phyloP scores from a whole-genome alignment of 2,888 invertebrate species.

The Parapristionchus giblindavisi region DNA sequence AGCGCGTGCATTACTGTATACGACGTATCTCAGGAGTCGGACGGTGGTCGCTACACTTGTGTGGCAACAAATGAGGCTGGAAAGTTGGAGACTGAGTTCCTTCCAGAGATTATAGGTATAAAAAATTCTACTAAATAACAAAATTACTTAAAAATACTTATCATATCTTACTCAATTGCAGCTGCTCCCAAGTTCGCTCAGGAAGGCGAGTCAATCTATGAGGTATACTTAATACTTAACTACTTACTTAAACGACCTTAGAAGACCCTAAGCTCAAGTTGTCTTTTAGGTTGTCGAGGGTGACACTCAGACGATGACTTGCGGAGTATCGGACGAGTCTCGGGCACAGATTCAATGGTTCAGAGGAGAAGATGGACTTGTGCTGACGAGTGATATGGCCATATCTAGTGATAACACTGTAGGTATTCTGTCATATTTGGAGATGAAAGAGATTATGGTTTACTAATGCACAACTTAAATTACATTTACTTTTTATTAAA shows the following conservation, averaged over 20 bases:
- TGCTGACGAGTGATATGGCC: constrained; percentile 28
- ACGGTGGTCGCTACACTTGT: constrained; percentile 77
- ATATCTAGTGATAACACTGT: constrained; percentile 23
- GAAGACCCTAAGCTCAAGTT: constrained; percentile 29
- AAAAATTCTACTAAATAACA: constrained; percentile 37
- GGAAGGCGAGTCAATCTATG: constrained; percentile 63
- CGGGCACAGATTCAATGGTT: constrained; percentile 56
- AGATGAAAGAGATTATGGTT: no score
- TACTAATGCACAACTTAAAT: no score
- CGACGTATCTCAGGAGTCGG: constrained; percentile 72
- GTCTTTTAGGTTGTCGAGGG: constrained; percentile 56
- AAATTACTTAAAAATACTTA: not conserved
- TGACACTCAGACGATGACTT: constrained; percentile 57
- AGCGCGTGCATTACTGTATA: constrained; percentile 58
- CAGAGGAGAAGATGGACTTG: constrained; percentile 35
- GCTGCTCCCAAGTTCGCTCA: constrained; percentile 71
- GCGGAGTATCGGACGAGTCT: constrained; percentile 58
- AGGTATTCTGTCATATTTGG: no score
- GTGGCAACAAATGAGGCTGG: constrained; percentile 75
- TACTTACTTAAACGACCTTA: not conserved
- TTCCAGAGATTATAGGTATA: constrained; percentile 76
- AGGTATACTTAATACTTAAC: constrained; percentile 38
- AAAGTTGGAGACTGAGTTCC: constrained; percentile 73
- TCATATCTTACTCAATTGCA: constrained; percentile 48
- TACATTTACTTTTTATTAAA: no score